Conservation (phyloP, 2,797 vertebrate genomes). For the Setipinna tenuifilis region DNA sequence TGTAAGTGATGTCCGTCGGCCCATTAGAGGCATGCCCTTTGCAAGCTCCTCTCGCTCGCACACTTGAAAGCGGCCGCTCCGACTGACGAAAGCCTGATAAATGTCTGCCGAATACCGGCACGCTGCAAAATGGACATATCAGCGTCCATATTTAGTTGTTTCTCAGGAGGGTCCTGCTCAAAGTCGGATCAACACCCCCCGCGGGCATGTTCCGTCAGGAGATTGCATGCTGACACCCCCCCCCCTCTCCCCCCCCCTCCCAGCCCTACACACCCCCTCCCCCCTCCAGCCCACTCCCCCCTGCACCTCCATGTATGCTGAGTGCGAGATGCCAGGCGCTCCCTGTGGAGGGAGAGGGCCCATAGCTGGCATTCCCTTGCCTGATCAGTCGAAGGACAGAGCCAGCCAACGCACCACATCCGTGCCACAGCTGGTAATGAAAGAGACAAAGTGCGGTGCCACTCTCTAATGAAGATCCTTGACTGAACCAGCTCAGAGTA, state of each 20-base stretch:
- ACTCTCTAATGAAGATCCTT: conserved; percentile 49
- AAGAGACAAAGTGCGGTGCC: conserved; percentile 34
- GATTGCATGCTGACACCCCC: neutral
- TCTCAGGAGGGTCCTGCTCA: neutral
- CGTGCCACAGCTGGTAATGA: conserved; percentile 31
- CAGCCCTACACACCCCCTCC: neutral
- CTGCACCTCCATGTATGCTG: neutral
- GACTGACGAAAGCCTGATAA: conserved; percentile 16
- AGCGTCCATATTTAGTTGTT: conserved; percentile 21
- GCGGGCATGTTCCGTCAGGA: neutral
- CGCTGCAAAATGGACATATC: conserved; percentile 4
- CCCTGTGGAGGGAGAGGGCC: neutral
- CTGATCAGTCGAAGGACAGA: conserved; percentile 26
- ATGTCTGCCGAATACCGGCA: neutral
- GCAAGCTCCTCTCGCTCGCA: neutral
- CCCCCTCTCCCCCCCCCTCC: neutral
- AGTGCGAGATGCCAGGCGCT: conserved; percentile 11
- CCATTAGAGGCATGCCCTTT: neutral
- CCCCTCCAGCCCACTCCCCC: neutral
- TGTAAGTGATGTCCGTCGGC: neutral
- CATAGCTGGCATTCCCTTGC: conserved; percentile 32
- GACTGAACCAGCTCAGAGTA: conserved; percentile 8
- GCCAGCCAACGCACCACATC: conserved; percentile 1
- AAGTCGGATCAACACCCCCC: conserved; percentile 1
- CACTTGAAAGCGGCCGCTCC: neutral